Evolutionary conservation across 2,113 vertebrate species (phyloP).

Genomic region (Cyprinodon variegatus): DNA sequence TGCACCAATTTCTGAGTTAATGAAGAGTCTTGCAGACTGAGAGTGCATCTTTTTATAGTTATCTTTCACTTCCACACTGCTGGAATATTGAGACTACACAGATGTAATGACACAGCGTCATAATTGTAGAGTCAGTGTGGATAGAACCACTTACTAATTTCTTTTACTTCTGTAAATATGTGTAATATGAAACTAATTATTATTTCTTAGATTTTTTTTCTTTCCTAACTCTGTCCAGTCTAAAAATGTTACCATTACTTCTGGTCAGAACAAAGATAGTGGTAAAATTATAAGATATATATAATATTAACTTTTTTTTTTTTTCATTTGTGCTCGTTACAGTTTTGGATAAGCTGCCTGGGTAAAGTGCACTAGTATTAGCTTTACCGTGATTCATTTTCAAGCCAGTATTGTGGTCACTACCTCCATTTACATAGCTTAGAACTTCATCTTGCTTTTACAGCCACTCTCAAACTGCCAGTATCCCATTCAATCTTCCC

Average conservation of each 20-base stretch:
- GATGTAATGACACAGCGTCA: conserved; percentile 18
- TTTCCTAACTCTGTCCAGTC: background rate
- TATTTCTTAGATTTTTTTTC: background rate
- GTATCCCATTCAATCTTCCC: no score
- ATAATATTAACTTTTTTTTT: conserved; percentile 14
- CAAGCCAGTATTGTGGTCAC: no score
- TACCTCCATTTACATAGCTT: no score
- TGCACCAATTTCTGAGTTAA: conserved; percentile 38
- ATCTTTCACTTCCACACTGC: conserved; percentile 25
- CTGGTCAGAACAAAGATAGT: no score
- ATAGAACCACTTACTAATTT: conserved; percentile 38
- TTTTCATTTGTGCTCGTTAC: background rate
- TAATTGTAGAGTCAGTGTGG: conserved; percentile 26
- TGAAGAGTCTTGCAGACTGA: conserved; percentile 22
- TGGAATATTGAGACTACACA: conserved; percentile 26
- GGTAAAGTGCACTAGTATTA: no score
- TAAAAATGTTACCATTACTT: no score
- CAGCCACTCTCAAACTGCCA: no score
- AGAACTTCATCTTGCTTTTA: no score
- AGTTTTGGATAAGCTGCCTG: no score
- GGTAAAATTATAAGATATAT: no score
- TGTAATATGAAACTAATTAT: conserved; percentile 1
- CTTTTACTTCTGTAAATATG: conserved; percentile 28
- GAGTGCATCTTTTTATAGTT: conserved; percentile 11
- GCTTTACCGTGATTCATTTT: no score